A percentile compares a stretch with the other conserved stretches of the same genome.
phyloP scores from a whole-genome alignment of 2,888 invertebrate genomes.

The Eristalinus sepulchralis region DNA sequence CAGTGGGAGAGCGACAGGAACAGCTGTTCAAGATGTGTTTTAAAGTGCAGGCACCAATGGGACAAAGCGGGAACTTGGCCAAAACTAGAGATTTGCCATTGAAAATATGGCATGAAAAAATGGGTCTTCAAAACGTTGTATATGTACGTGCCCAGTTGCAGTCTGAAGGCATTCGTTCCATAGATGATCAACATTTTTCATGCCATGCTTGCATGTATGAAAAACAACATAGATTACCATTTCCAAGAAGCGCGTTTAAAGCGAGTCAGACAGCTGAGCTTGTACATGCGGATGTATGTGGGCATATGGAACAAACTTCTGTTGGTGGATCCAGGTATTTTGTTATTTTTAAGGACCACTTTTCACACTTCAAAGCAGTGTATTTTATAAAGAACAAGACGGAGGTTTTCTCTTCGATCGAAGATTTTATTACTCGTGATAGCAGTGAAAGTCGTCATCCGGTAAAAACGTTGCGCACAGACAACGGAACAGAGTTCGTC shows the following conservation, averaged over 20 bases:
- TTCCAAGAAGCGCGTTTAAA: slow-evolving; percentile 1
- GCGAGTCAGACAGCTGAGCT: slow-evolving; percentile 52
- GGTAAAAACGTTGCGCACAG: slow-evolving; percentile 72
- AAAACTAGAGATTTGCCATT: slow-evolving; percentile 3
- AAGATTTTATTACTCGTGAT: slow-evolving; percentile 60
- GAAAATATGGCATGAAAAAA: slow-evolving; percentile 25
- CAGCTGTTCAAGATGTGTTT: slow-evolving; percentile 29
- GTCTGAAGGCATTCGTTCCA: slow-evolving; percentile 15
- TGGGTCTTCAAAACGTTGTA: slow-evolving; percentile 64
- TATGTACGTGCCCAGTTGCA: slow-evolving; percentile 48
- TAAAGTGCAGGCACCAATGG: not conserved
- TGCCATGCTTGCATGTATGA: slow-evolving; percentile 7
- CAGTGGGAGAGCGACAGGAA: slow-evolving; percentile 34
- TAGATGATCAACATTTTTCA: slow-evolving; percentile 22
- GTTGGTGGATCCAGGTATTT: slow-evolving; percentile 68
- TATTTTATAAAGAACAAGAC: slow-evolving; percentile 67
- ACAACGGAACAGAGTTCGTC: slow-evolving; percentile 65
- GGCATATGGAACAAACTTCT: slow-evolving; percentile 68
- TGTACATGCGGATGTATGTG: slow-evolving; percentile 72
- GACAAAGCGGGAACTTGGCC: not conserved
- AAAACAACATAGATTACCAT: slow-evolving; percentile 21
- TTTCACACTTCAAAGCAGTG: slow-evolving; percentile 41
- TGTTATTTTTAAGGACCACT: slow-evolving; percentile 71
- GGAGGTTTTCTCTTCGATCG: slow-evolving; percentile 47
- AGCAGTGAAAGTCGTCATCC: slow-evolving; percentile 68